A percentile compares a stretch with the other conserved stretches of the same genome.
These are phyloP conservation scores for Thecocarcelia acutangulata DNA, from an alignment of 2,888 invertebrate species.

Conservation along the genomic window DNA sequence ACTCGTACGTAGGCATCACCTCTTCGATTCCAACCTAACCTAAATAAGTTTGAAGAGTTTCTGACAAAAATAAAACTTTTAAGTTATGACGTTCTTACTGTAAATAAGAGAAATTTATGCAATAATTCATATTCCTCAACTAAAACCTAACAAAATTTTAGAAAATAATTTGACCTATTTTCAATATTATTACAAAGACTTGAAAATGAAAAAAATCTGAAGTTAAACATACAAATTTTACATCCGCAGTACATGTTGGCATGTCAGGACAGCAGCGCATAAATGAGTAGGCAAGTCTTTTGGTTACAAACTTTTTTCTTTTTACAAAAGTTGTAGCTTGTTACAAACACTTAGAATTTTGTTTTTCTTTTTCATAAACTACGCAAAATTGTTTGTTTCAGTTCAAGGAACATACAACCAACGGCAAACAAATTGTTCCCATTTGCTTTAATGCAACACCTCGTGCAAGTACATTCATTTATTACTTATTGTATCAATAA, in stretches of 20 bases:
- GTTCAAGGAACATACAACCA: conserved; percentile 26
- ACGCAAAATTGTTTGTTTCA: conserved; percentile 35
- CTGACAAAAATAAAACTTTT: no score
- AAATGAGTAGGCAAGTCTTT: conserved; percentile 54
- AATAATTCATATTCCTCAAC: background rate
- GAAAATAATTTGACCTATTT: conserved; percentile 54
- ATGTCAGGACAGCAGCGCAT: conserved; percentile 7
- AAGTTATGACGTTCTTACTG: no score
- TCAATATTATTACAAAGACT: conserved; percentile 15
- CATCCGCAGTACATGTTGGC: conserved; percentile 7
- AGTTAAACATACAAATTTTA: conserved; percentile 9
- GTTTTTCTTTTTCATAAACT: conserved; percentile 44
- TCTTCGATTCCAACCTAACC: no score
- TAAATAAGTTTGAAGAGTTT: no score
- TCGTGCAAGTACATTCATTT: no score
- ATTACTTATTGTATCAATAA: no score
- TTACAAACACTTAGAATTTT: conserved; percentile 32
- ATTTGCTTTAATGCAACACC: no score
- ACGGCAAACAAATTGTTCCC: conserved; percentile 6
- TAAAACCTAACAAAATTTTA: background rate
- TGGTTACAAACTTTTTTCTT: conserved; percentile 20
- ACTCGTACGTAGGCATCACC: no score
- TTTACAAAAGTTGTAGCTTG: conserved; percentile 36
- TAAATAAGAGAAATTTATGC: background rate
- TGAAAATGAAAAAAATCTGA: background rate